Percentiles rank a stretch among this genome's conserved stretches.
Evolutionary conservation across 2,888 invertebrate genomes (phyloP).

Genomic region (Oligia latruncula): DNA sequence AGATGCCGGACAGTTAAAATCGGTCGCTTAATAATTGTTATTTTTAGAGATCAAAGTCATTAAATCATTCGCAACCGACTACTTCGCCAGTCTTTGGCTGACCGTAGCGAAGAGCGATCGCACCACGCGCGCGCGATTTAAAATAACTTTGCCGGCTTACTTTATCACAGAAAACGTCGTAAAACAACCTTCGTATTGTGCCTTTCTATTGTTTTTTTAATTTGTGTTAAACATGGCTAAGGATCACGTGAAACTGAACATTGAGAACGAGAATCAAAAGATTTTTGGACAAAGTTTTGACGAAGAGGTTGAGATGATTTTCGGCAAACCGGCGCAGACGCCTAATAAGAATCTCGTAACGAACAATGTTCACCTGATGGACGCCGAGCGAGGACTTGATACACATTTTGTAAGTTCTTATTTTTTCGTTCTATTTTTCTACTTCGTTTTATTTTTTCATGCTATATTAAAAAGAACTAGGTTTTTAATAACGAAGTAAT

Average conservation of each 20-base stretch:
- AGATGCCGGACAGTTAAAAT: slow-evolving; percentile 16
- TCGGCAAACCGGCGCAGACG: slow-evolving; percentile 75
- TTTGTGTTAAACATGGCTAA: slow-evolving; percentile 65
- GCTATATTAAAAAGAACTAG: neutral
- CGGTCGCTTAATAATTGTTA: slow-evolving; percentile 62
- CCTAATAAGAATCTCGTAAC: slow-evolving; percentile 63
- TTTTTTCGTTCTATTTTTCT: too few relatives aligned
- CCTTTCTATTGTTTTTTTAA: slow-evolving; percentile 24
- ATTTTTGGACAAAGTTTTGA: slow-evolving; percentile 65
- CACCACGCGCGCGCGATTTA: slow-evolving; percentile 26
- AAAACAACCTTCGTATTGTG: slow-evolving; percentile 15
- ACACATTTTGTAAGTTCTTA: slow-evolving; percentile 44
- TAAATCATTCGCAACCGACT: slow-evolving; percentile 48
- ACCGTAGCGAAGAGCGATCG: slow-evolving; percentile 21
- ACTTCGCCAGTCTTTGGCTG: slow-evolving; percentile 40
- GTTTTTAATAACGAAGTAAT: too few relatives aligned
- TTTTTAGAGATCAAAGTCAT: slow-evolving; percentile 76
- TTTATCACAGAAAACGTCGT: slow-evolving; percentile 44
- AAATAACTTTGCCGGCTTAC: slow-evolving; percentile 4
- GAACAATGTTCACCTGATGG: slow-evolving; percentile 66
- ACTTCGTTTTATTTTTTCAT: neutral
- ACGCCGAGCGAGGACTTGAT: slow-evolving; percentile 33
- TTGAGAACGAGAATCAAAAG: slow-evolving; percentile 71
- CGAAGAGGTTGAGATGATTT: slow-evolving; percentile 80
- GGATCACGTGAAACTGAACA: slow-evolving; percentile 69